A percentile compares a stretch with the other conserved stretches of the same genome.
These are phyloP conservation scores for Pseudomugil gertrudae DNA, from an alignment of 2,797 vertebrate genomes.

Conservation along the genomic window DNA sequence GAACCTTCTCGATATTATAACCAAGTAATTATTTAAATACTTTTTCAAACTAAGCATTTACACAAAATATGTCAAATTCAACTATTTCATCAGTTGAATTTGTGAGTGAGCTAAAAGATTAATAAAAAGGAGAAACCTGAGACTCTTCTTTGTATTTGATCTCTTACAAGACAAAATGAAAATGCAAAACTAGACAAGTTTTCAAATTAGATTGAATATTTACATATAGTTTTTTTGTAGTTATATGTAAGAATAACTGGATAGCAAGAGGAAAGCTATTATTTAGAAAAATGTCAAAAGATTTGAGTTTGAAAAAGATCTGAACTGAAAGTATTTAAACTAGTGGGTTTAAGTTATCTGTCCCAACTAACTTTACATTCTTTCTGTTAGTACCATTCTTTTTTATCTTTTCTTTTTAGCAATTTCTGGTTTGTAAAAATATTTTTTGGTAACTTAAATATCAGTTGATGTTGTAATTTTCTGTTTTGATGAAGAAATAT, in stretches of 20 bases:
- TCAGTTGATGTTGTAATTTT: not conserved
- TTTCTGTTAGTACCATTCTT: not conserved
- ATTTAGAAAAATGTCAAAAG: not conserved
- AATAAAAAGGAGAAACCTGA: not conserved
- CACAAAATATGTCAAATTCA: too few relatives aligned
- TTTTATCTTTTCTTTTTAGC: not conserved
- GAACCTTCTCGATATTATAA: constrained; percentile 1
- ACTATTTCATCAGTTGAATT: too few relatives aligned
- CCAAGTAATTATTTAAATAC: not conserved
- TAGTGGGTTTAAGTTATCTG: not conserved
- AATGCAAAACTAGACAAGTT: not conserved
- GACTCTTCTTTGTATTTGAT: not conserved
- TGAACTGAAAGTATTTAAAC: too few relatives aligned
- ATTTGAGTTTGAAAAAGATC: not conserved
- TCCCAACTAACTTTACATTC: not conserved
- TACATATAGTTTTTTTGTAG: not conserved
- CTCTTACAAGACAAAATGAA: not conserved
- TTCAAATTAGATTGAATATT: not conserved
- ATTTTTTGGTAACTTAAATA: not conserved
- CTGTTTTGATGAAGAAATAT: not conserved
- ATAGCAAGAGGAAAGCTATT: not conserved
- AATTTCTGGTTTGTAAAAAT: not conserved
- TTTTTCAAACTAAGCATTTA: not conserved
- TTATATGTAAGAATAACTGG: not conserved
- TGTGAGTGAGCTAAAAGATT: too few relatives aligned